Conservation (phyloP, 2,113 vertebrate genomes). For the Salminus brasiliensis region DNA sequence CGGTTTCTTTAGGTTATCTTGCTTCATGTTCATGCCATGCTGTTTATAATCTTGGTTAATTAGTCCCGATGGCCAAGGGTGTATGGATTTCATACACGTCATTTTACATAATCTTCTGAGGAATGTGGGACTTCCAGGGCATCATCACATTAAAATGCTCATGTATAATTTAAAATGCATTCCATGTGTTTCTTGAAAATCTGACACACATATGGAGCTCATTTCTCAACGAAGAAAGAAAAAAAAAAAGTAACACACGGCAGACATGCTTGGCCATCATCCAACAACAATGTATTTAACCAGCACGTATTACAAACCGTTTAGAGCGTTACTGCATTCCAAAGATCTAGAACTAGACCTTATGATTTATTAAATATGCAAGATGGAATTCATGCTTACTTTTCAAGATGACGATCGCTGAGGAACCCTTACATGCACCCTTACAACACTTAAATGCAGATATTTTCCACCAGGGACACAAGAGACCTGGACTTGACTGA, state of each 20-base stretch:
- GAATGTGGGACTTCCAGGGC: no score
- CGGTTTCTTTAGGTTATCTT: no score
- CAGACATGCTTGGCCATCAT: neutral
- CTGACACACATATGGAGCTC: conserved; percentile 39
- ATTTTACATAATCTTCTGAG: neutral
- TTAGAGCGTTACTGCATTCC: neutral
- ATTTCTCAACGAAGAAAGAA: conserved; percentile 39
- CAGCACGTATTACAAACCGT: neutral
- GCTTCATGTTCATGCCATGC: neutral
- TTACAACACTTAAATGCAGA: neutral
- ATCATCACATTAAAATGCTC: no score
- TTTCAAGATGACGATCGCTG: neutral
- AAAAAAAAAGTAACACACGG: conserved; percentile 30
- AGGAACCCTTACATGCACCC: no score
- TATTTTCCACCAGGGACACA: no score
- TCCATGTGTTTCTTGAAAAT: neutral
- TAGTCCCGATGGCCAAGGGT: conserved; percentile 19
- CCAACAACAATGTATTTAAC: neutral
- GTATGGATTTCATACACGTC: conserved; percentile 13
- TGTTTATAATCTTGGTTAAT: conserved; percentile 32
- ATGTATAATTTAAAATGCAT: no score
- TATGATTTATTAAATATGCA: neutral
- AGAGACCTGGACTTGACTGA: neutral
- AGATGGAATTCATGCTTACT: neutral
- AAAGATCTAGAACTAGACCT: neutral